Percentiles rank a stretch among this genome's conserved stretches.
Evolutionary conservation across 2,888 invertebrate species (phyloP).

Genomic region (Gonocerus acuteangulatus): DNA sequence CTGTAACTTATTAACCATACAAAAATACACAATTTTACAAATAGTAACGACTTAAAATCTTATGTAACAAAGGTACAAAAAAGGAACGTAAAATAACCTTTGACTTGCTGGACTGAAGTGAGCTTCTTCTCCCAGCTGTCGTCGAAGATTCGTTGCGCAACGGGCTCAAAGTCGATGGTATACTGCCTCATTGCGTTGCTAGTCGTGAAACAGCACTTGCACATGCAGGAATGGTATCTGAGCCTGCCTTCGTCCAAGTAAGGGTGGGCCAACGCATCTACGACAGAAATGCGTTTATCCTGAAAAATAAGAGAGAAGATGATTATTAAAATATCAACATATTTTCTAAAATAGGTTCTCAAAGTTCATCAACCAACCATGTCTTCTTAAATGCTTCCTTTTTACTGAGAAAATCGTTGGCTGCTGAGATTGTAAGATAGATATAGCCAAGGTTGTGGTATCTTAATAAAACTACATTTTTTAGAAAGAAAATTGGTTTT

Average conservation of each 20-base stretch:
- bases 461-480: no score
- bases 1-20: no score
- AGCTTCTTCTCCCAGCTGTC: slow-evolving; percentile 95
- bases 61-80: no score
- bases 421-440: no score
- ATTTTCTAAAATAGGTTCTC: background rate
- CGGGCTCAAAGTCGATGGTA: slow-evolving; percentile 81
- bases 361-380: no score
- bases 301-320: slow-evolving; percentile 42
- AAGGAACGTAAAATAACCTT: no score
- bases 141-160: slow-evolving; percentile 83
- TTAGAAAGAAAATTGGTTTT: no score
- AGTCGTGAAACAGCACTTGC: slow-evolving; percentile 89
- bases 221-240: slow-evolving; percentile 99
- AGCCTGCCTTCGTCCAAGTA: slow-evolving; percentile 96
- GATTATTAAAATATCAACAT: background rate
- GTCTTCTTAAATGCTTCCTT: no score
- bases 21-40: no score
- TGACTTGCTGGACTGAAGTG: slow-evolving; percentile 84
- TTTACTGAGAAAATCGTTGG: no score
- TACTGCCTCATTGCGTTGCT: slow-evolving; percentile 70
- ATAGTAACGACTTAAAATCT: no score
- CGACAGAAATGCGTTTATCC: slow-evolving; percentile 90
- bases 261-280: slow-evolving; percentile 91
- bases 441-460: no score